phyloP scores from a whole-genome alignment of 2,113 vertebrate genomes.

The Corythoichthys intestinalis region DNA sequence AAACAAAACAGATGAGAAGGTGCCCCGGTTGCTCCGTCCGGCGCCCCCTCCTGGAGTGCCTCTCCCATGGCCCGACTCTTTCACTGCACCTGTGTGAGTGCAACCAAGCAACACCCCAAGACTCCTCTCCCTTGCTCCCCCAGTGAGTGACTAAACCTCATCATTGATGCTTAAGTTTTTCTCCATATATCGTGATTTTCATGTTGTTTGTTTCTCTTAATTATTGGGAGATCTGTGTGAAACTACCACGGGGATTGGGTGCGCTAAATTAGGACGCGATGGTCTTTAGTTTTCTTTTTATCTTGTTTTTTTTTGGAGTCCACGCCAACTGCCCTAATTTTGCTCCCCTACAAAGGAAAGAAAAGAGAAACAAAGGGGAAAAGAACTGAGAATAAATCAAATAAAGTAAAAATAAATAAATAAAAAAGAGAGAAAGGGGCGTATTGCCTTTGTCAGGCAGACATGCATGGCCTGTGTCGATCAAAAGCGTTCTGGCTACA shows the following conservation, averaged over 20 bases:
- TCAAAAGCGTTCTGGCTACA: conserved; percentile 53
- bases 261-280: conserved; percentile 61
- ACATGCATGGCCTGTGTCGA: conserved; percentile 64
- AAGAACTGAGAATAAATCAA: conserved; percentile 57
- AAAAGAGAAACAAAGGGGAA: conserved; percentile 48
- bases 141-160: conserved; percentile 30
- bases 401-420: conserved; percentile 48
- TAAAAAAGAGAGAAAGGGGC: conserved; percentile 47
- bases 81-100: conserved; percentile 57
- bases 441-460: conserved; percentile 64
- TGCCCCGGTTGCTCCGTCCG: conserved; percentile 60
- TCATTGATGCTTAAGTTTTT: conserved; percentile 45
- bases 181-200: conserved; percentile 47
- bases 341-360: conserved; percentile 63
- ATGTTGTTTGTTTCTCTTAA: conserved; percentile 55
- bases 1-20: conserved; percentile 54
- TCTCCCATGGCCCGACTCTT: conserved; percentile 66
- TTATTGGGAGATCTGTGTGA: conserved; percentile 61
- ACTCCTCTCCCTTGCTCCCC: conserved; percentile 60
- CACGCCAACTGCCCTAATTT: conserved; percentile 79
- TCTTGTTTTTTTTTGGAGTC: conserved; percentile 69
- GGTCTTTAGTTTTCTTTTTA: conserved; percentile 9
- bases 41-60: conserved; percentile 59
- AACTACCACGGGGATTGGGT: conserved; percentile 59
- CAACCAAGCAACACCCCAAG: conserved; percentile 51